Percentiles rank a stretch among this genome's conserved stretches.
phyloP scores from a whole-genome alignment of 2,888 invertebrate genomes.

The Leptinotarsa peninsularis region DNA sequence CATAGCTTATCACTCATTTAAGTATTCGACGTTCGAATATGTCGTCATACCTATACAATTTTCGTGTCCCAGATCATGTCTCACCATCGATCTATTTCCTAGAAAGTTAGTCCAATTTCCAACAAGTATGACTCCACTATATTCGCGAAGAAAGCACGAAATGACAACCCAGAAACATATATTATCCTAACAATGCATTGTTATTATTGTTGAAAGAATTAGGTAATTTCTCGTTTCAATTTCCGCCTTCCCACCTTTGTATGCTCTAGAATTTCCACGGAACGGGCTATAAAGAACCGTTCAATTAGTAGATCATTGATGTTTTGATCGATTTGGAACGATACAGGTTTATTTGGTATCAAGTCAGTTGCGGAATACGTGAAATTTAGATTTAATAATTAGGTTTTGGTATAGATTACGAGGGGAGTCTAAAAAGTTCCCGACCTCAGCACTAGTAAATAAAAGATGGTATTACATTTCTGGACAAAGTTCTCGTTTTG shows the following conservation, averaged over 20 bases:
- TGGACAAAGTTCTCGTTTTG: too few species aligned
- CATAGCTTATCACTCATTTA: too few species aligned
- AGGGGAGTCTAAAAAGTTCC: too few species aligned
- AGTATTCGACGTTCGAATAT: too few species aligned
- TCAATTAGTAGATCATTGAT: slow-evolving; percentile 33
- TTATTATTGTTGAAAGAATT: slow-evolving; percentile 24
- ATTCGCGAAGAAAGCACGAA: neutral
- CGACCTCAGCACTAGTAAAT: too few species aligned
- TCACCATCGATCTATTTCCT: neutral
- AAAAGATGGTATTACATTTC: too few species aligned
- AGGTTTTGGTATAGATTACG: too few species aligned
- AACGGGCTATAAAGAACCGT: slow-evolving; percentile 27
- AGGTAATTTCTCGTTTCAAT: slow-evolving; percentile 25
- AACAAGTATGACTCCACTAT: neutral
- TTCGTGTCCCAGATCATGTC: neutral
- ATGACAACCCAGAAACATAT: neutral
- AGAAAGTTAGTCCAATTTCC: neutral
- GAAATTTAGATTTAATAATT: too few species aligned
- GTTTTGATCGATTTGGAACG: neutral
- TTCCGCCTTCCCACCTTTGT: slow-evolving; percentile 38
- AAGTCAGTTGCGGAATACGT: too few species aligned
- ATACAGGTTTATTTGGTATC: too few species aligned
- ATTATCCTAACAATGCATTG: neutral
- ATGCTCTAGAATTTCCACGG: slow-evolving; percentile 12
- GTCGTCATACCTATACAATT: neutral